Evolutionary conservation across 1,140 invertebrate species (phyloP), one percentile per base, ranked within the genome.

Genomic region (Catajapyx aquilonaris): DNA sequence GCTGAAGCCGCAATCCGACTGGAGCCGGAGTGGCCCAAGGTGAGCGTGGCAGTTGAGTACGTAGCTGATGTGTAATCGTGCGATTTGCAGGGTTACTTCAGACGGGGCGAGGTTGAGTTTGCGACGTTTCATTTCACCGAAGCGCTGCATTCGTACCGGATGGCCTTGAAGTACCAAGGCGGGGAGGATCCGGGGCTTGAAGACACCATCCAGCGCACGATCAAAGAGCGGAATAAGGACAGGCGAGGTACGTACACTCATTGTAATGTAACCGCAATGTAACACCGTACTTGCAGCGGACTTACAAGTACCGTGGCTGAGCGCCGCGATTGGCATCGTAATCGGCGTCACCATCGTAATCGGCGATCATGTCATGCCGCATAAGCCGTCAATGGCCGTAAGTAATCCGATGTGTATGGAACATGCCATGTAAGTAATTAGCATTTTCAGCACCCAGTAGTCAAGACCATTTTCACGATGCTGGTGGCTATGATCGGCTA

Each of bases 21-120:
- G 30, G 72, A 76, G 48, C 77, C 78, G 19, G 63, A 70, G 35
- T 84, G 80, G 77, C 69, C 74, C 10, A 85, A 84, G 66, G 78
- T 77, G 62, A 44, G 37, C 15, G 17, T 16, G 2, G 10, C 21
- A 34, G n/a, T n/a, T n/a, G n/a, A n/a, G 18, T 9, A 17, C 40
- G 35, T 28, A 28, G 13, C 23, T 7, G 7, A 9, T 28, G 7
- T 13, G 13, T 28, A 28, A 28, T 28, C 23, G 7, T 28, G 7
- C 13, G 7, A 7, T 47, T 64, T 60, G 31, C 49, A 81, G 76
- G 78, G 78, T 13, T 81, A 79, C 56, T 81, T 73, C 56, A 62
- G 79, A 36, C 73, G 76, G 53, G 80, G 69, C 28, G 78, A 84
- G 60, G 71, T 81, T 9, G 72, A 81, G 56, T 69, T 65, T 47